Evolutionary conservation across 2,888 invertebrate species (phyloP), one percentile per base, ranked within the genome.

Genomic region (Synanthedon vespiformis): DNA sequence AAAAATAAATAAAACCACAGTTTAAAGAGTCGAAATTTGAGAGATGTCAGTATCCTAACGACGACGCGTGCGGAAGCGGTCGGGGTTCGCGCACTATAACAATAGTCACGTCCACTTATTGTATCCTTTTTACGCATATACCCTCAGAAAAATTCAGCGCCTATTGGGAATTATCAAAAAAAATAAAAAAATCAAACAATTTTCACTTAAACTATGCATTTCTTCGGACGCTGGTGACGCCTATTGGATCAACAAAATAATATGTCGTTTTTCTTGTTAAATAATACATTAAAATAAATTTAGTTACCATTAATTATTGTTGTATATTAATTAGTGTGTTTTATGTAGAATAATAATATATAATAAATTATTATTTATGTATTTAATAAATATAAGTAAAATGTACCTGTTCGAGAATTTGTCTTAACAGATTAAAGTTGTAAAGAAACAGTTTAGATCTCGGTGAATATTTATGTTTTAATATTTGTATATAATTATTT

Each of bases 121-220:
- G 69, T 68, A 62, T 56, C 68, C 61, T 77, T 81, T 82, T 77
- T 72, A 57, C 54, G 57, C 63, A 65, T 63, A 70, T 75, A 72
- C 74, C 77, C 74, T 64, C 74, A 72, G 75, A 70, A 68, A 61
- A 70, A 72, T 78, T 82, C 77, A 82, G 86, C 86, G 86, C 86
- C 86, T 86, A 84, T 78, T 61, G 57, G 77, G 60, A 61, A 72
- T 81, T 67, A 67, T 57, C 59, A 79, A 85, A 84, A 86, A 55
- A 84, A 72, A 63, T 65, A 62, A 53, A 80, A 76, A 70, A 64
- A 77, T 78, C 79, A 52, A 58, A 70, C 65, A 77, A 60, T 67
- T 77, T 75, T 61, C 48, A 53, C 57, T 48, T 62, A 74, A 72
- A 70, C 59, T 57, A 55, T 58, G 74, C 13, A 64, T 60, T 77